Percentiles rank a stretch among this genome's conserved stretches.
These are phyloP conservation scores for Malurus alboscapulatus DNA, from an alignment of 2,113 vertebrate species.

Conservation along the genomic window DNA sequence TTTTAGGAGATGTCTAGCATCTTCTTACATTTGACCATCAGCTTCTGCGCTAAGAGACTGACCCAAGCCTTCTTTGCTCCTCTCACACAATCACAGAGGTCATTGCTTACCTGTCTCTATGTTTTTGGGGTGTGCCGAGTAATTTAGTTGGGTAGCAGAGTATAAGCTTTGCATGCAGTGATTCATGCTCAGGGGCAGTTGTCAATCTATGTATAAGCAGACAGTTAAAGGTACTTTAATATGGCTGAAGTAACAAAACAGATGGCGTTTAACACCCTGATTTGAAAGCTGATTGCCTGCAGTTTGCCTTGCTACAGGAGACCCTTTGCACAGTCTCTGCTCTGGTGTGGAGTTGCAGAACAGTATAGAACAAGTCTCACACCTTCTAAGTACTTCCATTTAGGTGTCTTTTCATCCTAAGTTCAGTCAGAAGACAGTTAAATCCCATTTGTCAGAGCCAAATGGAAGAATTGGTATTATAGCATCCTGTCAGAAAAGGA, in stretches of 20 bases:
- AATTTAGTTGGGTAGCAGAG: not conserved
- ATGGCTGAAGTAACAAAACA: not conserved
- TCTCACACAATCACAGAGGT: not conserved
- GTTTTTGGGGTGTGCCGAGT: not conserved
- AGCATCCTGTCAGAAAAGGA: not conserved
- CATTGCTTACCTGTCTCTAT: not conserved
- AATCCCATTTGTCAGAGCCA: not conserved
- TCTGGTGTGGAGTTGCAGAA: not conserved
- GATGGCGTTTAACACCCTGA: not conserved
- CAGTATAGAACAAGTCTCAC: not conserved
- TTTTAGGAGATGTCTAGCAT: not conserved
- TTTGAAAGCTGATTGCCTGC: not conserved
- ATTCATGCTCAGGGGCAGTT: not conserved
- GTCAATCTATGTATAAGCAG: not conserved
- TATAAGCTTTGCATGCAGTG: rapidly evolving
- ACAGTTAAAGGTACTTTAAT: not conserved
- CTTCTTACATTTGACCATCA: not conserved
- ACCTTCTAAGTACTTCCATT: not conserved
- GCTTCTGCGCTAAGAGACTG: not conserved
- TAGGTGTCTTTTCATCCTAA: not conserved
- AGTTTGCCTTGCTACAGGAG: not conserved
- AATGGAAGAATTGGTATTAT: not conserved
- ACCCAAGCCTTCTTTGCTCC: not conserved
- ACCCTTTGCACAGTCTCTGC: not conserved
- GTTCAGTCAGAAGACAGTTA: not conserved